phyloP scores from a whole-genome alignment of 2,888 invertebrate genomes.

The Rhamphomyia laevipes region DNA sequence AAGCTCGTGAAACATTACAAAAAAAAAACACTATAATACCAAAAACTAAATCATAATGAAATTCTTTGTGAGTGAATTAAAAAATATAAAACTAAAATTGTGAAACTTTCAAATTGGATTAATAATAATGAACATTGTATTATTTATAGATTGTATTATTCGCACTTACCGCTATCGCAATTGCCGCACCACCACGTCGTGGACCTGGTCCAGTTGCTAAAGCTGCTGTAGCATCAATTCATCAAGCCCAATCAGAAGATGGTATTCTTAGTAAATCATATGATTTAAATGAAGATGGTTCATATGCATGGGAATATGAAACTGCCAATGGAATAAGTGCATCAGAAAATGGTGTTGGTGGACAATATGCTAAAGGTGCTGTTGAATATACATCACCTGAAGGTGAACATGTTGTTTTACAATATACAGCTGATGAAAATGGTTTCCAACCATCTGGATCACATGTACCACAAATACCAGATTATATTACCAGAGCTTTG shows the following conservation, averaged over 20 bases:
- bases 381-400: slow-evolving; percentile 26
- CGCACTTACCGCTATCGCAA: background rate
- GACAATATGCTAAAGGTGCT: slow-evolving; percentile 26
- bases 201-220: background rate
- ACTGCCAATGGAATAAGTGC: slow-evolving; percentile 23
- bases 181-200: background rate
- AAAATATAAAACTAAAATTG: background rate
- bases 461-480: slow-evolving; percentile 25
- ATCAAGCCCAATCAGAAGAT: background rate
- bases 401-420: slow-evolving; percentile 22
- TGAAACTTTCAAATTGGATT: no score
- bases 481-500: slow-evolving; percentile 22
- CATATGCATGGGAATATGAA: slow-evolving; percentile 20
- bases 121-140: no score
- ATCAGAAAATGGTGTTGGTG: slow-evolving; percentile 21
- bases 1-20: background rate
- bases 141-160: background rate
- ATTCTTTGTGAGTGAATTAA: background rate
- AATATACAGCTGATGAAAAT: slow-evolving; percentile 27
- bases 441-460: slow-evolving; percentile 25
- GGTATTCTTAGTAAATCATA: background rate
- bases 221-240: background rate
- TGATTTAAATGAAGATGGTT: slow-evolving; percentile 18
- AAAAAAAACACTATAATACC: background rate
- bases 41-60: background rate